These are phyloP conservation scores for Manduca sexta DNA, from an alignment of 1,140 invertebrate species.

Conservation along the genomic window DNA sequence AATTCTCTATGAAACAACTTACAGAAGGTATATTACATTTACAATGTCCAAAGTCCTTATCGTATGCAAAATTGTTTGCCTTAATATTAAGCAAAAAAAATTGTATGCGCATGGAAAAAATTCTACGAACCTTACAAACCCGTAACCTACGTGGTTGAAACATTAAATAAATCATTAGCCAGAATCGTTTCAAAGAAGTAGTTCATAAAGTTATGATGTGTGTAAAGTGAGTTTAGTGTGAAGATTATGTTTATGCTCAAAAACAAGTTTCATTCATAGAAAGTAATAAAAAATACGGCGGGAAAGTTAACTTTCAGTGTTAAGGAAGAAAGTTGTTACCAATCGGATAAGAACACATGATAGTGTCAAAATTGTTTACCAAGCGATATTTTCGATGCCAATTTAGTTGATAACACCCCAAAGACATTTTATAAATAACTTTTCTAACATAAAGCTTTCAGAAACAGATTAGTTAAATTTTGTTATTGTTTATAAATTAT, in stretches of 20 bases:
- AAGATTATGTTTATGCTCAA: conserved; percentile 7
- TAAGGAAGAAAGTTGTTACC: background rate
- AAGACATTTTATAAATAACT: too few relatives aligned
- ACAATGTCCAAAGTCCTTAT: too few relatives aligned
- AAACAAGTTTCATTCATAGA: conserved; percentile 22
- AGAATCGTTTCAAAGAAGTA: conserved; percentile 8
- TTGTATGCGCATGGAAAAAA: background rate
- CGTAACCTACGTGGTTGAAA: background rate
- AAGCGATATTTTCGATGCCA: too few relatives aligned
- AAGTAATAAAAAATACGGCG: conserved; percentile 7
- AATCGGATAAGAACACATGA: background rate
- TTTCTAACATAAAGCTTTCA: too few relatives aligned
- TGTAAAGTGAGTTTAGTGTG: background rate
- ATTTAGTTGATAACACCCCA: too few relatives aligned
- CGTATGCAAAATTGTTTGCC: too few relatives aligned
- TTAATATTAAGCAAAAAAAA: background rate
- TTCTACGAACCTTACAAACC: background rate
- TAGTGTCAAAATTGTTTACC: too few relatives aligned
- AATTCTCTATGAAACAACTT: too few relatives aligned
- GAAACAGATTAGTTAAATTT: background rate
- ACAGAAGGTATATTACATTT: too few relatives aligned
- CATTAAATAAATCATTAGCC: conserved; percentile 15
- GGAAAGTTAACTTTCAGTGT: background rate
- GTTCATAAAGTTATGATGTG: conserved; percentile 2
- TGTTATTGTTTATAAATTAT: background rate